Evolutionary conservation across 2,888 invertebrate genomes (phyloP).

Genomic region (Heteropelma amictum): DNA sequence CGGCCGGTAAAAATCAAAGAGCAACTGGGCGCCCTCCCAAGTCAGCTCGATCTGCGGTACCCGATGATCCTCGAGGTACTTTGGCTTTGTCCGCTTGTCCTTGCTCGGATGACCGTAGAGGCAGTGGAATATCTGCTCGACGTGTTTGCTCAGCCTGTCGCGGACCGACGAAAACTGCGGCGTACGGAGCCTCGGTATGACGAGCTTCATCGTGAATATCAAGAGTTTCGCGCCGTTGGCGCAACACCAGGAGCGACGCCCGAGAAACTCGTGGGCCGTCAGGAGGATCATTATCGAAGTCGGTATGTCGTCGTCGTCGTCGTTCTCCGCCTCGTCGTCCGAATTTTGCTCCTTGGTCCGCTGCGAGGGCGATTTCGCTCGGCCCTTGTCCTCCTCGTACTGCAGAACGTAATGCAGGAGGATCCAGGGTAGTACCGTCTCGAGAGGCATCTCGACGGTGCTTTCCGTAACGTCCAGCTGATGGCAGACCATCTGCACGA

Average conservation of each 20-base stretch:
- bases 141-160: constrained; percentile 86
- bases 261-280: constrained; percentile 91
- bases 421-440: constrained; percentile 89
- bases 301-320: constrained; percentile 82
- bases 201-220: constrained; percentile 86
- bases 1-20: constrained; percentile 91
- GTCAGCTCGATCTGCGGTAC: constrained; percentile 84
- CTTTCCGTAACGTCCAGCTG: constrained; percentile 86
- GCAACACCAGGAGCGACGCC: constrained; percentile 89
- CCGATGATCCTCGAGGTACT: constrained; percentile 87
- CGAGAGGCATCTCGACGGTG: constrained; percentile 83
- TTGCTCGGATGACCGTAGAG: constrained; percentile 90
- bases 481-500: constrained; percentile 87
- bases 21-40: constrained; percentile 86
- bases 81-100: constrained; percentile 80
- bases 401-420: constrained; percentile 89
- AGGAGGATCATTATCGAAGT: constrained; percentile 88
- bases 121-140: constrained; percentile 93
- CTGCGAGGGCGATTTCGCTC: constrained; percentile 77
- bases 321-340: constrained; percentile 69
- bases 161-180: constrained; percentile 83
- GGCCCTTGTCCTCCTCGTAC: constrained; percentile 84
- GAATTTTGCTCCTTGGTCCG: constrained; percentile 60
- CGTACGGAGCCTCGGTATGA: constrained; percentile 84
- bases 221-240: constrained; percentile 88